phyloP scores from a whole-genome alignment of 2,888 invertebrate species.

The Plebejus melissa region DNA sequence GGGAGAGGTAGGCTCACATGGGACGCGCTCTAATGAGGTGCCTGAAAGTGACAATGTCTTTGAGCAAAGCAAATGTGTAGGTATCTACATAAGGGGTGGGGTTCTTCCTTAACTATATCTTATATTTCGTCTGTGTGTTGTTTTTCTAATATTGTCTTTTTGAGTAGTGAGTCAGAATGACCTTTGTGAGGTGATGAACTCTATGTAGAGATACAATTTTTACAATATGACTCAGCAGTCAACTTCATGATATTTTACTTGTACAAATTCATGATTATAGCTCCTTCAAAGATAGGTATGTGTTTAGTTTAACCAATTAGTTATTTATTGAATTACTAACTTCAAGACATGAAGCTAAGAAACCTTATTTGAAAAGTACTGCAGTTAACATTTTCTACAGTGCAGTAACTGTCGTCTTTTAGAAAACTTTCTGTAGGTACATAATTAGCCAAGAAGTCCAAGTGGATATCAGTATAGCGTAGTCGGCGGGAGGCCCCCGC shows the following conservation, averaged over 20 bases:
- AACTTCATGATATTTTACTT: neutral
- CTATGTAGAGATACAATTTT: neutral
- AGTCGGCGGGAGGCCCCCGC: slow-evolving; percentile 34
- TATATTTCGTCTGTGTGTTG: slow-evolving; percentile 33
- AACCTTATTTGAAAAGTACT: neutral
- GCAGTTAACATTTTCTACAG: neutral
- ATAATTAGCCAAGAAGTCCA: neutral
- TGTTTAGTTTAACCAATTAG: neutral
- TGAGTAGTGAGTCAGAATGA: neutral
- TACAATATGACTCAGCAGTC: neutral
- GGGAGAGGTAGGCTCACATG: slow-evolving; percentile 72
- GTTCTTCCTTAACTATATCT: slow-evolving; percentile 48
- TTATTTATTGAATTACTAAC: neutral
- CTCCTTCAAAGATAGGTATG: neutral
- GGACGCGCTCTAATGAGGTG: slow-evolving; percentile 79
- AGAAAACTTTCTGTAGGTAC: neutral
- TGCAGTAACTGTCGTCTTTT: neutral
- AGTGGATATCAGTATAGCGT: neutral
- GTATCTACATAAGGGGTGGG: slow-evolving; percentile 72
- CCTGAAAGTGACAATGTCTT: slow-evolving; percentile 80
- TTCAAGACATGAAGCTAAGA: neutral
- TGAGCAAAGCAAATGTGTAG: slow-evolving; percentile 77
- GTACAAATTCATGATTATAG: neutral
- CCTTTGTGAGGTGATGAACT: neutral
- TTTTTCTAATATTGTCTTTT: slow-evolving; percentile 8